phyloP scores from a whole-genome alignment of 2,797 vertebrate genomes.

The Muscicapa striata region DNA sequence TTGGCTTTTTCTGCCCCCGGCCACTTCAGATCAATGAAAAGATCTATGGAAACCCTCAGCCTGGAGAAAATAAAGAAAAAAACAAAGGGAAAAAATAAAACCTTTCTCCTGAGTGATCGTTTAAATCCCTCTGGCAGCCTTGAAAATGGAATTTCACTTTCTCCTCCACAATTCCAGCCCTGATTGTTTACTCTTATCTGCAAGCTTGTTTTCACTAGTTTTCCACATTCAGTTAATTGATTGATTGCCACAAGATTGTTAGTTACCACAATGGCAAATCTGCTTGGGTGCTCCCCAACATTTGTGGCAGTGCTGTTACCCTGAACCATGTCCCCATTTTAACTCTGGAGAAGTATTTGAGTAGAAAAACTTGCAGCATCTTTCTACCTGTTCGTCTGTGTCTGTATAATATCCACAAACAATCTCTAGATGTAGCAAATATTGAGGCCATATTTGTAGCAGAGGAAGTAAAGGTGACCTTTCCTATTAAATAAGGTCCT shows the following conservation, averaged over 20 bases:
- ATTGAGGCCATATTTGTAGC: neutral
- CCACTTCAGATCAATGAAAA: constrained; percentile 60
- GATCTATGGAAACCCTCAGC: constrained; percentile 60
- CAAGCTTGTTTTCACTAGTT: constrained; percentile 31
- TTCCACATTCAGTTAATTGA: constrained; percentile 52
- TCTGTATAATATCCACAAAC: neutral
- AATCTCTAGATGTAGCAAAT: neutral
- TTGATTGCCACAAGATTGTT: neutral
- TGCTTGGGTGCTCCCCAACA: neutral
- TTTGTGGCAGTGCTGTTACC: neutral
- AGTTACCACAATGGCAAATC: neutral
- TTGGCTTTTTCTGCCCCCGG: constrained; percentile 63
- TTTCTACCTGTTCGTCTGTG: neutral
- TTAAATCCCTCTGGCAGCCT: constrained; percentile 53
- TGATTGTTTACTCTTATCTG: constrained; percentile 52
- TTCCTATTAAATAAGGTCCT: neutral
- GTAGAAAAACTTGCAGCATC: neutral
- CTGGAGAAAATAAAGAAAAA: constrained; percentile 51
- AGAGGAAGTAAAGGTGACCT: neutral
- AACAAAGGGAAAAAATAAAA: constrained; percentile 18
- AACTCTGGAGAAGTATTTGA: neutral
- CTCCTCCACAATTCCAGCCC: neutral
- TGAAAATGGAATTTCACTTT: constrained; percentile 62
- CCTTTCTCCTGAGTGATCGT: constrained; percentile 40
- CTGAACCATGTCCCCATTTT: neutral